Conservation (phyloP, 2,888 invertebrate species). For the Brenthis ino region DNA sequence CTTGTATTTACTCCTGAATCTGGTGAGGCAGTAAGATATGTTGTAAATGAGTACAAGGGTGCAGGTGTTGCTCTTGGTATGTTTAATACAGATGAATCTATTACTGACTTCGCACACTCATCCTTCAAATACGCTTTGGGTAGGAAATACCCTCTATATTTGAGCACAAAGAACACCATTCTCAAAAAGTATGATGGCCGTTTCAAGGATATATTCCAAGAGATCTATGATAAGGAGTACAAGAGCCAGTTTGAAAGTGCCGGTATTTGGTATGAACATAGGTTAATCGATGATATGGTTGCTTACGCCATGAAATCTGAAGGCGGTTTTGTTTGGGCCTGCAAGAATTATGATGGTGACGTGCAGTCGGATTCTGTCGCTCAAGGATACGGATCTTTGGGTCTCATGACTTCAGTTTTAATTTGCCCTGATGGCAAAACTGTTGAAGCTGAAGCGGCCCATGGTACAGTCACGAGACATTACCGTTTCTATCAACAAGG, state of each 20-base stretch:
- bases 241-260: constrained; percentile 91
- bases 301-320: constrained; percentile 98
- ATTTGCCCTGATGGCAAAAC: constrained; percentile 99
- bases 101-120: constrained; percentile 95
- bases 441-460: constrained; percentile 98
- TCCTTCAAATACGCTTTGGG: constrained; percentile 95
- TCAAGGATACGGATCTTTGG: constrained; percentile 97
- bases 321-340: constrained; percentile 99
- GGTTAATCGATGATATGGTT: constrained; percentile 99
- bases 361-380: constrained; percentile 99
- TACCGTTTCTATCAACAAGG: constrained; percentile 95
- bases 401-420: constrained; percentile 98
- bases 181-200: constrained; percentile 97
- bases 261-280: constrained; percentile 98
- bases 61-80: constrained; percentile 96
- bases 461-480: constrained; percentile 97
- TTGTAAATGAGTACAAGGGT: constrained; percentile 92
- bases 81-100: constrained; percentile 98
- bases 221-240: constrained; percentile 95
- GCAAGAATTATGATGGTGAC: constrained; percentile 99
- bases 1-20: constrained; percentile 89
- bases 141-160: constrained; percentile 93
- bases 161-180: constrained; percentile 98
- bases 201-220: constrained; percentile 98
- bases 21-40: constrained; percentile 85